Base-by-base conservation (phyloP, 2,113 vertebrate genomes). In the Bambusicola thoracicus region DNA sequence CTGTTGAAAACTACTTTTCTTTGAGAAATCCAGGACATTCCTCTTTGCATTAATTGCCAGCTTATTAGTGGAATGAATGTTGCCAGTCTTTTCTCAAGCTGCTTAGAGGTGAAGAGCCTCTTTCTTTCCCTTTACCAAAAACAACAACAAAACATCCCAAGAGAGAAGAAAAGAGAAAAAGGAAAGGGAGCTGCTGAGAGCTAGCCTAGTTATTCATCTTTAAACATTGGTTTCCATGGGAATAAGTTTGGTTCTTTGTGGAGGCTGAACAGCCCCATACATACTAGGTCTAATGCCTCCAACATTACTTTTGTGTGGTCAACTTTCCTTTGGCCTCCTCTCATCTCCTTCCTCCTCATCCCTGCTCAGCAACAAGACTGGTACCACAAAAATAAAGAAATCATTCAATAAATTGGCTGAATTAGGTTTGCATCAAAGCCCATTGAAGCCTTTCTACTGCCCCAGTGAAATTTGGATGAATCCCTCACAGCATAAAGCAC, bases 161-260 rank as follows among this genome's bases (percentile, higher is more conserved):
- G 87, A 79, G 87, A 96, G 92, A 96, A 93, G 70, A 76, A 91
- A 84, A 95, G 87, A 93, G 88, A 89, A 95, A 89, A 96, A 94
- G 97, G 96, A 95, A 97, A 96, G 90, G 80, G 95, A 93, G 87
- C 92, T 97, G 74, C 69, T 83, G 75, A 75, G 95, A 97, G 96
- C 93, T 92, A 95, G 90, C 70, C 92, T 80, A 58, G 75, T 86
- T 96, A 91, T 97, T 97, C 95, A 96, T 93, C 32, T 73, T 87
- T 3, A 24, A 89, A 93, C 92, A 73, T 5, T 79, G 92, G 98
- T 98, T 97, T 97, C 98, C 87, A 98, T 98, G 97, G 98, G 95
- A 97, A 98, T 97, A 65, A 76, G 96, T 81, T 97, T 78, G 32
- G 44, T 63, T 95, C 96, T 96, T 96, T 97, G 97, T 97, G 95